Conservation (phyloP, 2,888 invertebrate species). For the Bugulina stolonifera region DNA sequence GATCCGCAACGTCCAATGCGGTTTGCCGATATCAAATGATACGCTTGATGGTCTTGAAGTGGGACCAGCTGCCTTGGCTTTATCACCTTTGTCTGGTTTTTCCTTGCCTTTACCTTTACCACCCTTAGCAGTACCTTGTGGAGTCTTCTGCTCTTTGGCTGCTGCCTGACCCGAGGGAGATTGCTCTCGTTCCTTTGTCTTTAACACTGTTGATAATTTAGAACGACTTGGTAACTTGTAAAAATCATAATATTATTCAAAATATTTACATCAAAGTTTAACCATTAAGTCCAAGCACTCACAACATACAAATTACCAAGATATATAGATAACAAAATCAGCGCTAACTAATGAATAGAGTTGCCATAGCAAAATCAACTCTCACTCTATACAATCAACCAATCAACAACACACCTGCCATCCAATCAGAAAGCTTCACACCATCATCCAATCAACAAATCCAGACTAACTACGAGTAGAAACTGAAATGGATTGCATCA, state of each 20-base stretch:
- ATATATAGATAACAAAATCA: neutral
- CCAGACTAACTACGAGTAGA: too few species aligned
- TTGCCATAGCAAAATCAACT: too few species aligned
- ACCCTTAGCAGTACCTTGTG: constrained; percentile 31
- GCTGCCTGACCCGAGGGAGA: constrained; percentile 40
- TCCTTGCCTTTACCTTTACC: constrained; percentile 36
- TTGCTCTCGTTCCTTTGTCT: constrained; percentile 30
- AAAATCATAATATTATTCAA: too few species aligned
- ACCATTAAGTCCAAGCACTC: neutral
- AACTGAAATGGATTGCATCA: too few species aligned
- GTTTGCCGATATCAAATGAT: constrained; percentile 49
- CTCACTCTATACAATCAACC: too few species aligned
- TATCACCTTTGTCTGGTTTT: constrained; percentile 41
- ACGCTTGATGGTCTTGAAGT: constrained; percentile 46
- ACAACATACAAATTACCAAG: neutral
- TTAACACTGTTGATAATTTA: neutral
- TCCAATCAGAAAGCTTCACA: too few species aligned
- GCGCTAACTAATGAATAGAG: too few species aligned
- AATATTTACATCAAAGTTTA: too few species aligned
- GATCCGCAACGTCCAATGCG: constrained; percentile 49
- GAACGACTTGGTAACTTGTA: too few species aligned
- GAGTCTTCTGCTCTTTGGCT: constrained; percentile 32
- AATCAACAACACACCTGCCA: too few species aligned
- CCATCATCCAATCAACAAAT: too few species aligned
- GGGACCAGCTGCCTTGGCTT: constrained; percentile 33